phyloP scores from a whole-genome alignment of 2,888 invertebrate genomes.

The Parascotia fuliginaria region DNA sequence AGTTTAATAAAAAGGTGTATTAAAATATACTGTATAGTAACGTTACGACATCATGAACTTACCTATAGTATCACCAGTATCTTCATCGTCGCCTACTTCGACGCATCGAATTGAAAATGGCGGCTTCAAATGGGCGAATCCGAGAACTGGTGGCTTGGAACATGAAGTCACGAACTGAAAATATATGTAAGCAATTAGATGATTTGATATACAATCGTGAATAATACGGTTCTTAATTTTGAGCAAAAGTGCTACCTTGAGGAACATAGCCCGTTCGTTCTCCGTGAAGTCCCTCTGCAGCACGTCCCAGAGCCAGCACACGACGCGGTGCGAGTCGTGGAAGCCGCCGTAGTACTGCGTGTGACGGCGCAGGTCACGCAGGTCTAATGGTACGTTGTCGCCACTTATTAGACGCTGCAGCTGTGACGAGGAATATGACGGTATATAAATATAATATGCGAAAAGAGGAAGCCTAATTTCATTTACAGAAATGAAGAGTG shows the following conservation, averaged over 20 bases:
- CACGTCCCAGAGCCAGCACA: constrained; percentile 99
- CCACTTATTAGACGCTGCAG: constrained; percentile 98
- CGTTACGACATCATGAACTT: too few species aligned
- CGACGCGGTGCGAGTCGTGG: constrained; percentile 98
- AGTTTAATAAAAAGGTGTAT: too few species aligned
- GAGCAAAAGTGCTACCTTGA: constrained; percentile 91
- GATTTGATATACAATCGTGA: too few species aligned
- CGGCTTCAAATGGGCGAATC: constrained; percentile 98
- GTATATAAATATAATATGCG: too few species aligned
- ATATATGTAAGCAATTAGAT: neutral
- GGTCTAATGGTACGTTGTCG: constrained; percentile 96
- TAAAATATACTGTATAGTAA: too few species aligned
- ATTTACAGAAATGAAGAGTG: too few species aligned
- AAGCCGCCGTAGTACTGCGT: constrained; percentile 99
- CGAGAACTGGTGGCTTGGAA: constrained; percentile 97
- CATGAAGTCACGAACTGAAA: constrained; percentile 96
- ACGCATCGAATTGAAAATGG: constrained; percentile 99
- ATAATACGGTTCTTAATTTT: too few species aligned
- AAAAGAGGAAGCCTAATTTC: too few species aligned
- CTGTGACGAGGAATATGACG: constrained; percentile 60
- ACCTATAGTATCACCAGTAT: constrained; percentile 95
- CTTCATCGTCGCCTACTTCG: constrained; percentile 99
- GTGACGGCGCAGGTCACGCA: constrained; percentile 94
- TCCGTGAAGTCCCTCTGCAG: constrained; percentile 97
- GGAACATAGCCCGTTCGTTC: constrained; percentile 96